Evolutionary conservation across 1,140 invertebrate genomes (phyloP), one percentile per base, ranked within the genome.

Genomic region (Eulimnadia texana): DNA sequence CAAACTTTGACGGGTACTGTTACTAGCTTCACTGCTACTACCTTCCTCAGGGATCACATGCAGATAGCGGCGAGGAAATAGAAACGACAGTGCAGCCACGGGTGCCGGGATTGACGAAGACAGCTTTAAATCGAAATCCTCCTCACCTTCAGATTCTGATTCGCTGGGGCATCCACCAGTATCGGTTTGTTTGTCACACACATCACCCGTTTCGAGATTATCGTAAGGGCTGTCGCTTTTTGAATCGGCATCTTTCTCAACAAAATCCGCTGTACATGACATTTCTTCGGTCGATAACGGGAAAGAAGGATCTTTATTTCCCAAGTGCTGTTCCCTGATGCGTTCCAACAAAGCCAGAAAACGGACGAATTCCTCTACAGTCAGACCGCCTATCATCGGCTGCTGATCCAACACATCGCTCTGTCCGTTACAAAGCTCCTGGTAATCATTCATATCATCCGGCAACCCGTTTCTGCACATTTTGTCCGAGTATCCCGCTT

Each of bases 41-140:
- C 16, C 60, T 42, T 61, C 60, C 33, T 61, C 60, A 20, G 60
- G 60, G 53, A 61, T 61, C 50, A 61, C 51, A 22, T 61, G 60
- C 24, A 61, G n/a, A 33, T 54, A 61, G 3, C 60, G 60, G 20
- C 50, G 22, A 11, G 53, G 60, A 20, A 61, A 61, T 2, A 61
- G 29, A 20, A n/a, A 16, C 28, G 27, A 27, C 10, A 57, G 55
- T 10, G 50, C 50, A 16, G 50, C n/a, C 10, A 19, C 33, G 9
- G 27, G 27, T 27, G 23, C 55, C 16, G 55, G 55, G 20, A 57
- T 13, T 9, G 25, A 29, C 27, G 25, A 57, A 33, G 24, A 57
- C 16, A 27, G 53, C 28, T 27, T n/a, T 13, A 27, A 27, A 23
- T 27, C 27, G 16, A 33, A 42, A 3, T 27, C 22, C 6, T n/a